Evolutionary conservation across 2,113 vertebrate species (phyloP).

Genomic region (Anseranas semipalmata): DNA sequence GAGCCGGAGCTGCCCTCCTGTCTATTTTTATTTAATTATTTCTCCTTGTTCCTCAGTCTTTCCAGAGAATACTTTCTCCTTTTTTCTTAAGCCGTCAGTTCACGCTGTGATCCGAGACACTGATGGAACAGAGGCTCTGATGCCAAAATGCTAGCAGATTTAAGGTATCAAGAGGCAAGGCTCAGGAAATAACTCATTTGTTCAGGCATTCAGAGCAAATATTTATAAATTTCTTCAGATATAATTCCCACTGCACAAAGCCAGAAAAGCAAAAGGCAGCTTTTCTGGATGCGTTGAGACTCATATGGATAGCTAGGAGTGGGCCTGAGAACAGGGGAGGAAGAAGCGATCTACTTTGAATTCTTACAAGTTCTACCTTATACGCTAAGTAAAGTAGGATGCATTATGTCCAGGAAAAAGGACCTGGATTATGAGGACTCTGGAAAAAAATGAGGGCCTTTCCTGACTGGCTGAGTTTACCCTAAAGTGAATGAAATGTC

Average conservation of each 20-base stretch:
- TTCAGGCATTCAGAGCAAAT: slow-evolving; percentile 53
- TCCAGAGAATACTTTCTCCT: slow-evolving; percentile 30
- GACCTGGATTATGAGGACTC: background rate
- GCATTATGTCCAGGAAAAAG: background rate
- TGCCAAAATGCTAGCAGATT: slow-evolving; percentile 58
- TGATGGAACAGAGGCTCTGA: background rate
- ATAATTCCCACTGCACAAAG: slow-evolving; percentile 33
- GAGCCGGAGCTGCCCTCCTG: slow-evolving; percentile 2
- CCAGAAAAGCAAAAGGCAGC: slow-evolving; percentile 47
- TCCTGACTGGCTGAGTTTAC: background rate
- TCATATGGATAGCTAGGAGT: slow-evolving; percentile 11
- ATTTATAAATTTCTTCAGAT: slow-evolving; percentile 62
- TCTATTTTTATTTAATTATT: slow-evolving; percentile 5
- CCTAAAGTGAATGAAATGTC: background rate
- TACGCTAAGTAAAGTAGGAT: background rate
- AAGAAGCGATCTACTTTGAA: slow-evolving; percentile 20
- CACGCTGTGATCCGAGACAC: slow-evolving; percentile 19
- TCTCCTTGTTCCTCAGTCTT: background rate
- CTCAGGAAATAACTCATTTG: slow-evolving; percentile 57
- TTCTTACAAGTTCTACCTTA: background rate
- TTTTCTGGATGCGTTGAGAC: background rate
- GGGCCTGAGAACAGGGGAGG: background rate
- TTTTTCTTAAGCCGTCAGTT: slow-evolving; percentile 3
- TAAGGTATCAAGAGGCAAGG: slow-evolving; percentile 60
- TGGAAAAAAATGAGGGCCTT: background rate